Base-by-base conservation (phyloP, 2,888 invertebrate species). In the Odontomyia ornata region DNA sequence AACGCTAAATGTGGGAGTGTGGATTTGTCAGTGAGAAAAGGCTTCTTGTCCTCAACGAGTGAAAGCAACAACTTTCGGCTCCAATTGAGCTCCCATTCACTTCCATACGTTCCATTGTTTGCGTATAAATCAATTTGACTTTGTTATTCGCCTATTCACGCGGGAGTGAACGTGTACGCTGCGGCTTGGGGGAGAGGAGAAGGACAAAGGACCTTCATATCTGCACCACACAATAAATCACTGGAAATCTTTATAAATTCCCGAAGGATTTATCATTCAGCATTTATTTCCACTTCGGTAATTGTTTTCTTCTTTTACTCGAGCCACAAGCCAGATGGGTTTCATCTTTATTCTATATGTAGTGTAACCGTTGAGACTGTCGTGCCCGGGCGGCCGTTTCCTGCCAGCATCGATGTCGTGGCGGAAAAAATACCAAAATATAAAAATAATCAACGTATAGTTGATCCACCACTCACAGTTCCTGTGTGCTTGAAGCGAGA, bases 361-460 rank as follows among this genome's bases (percentile, higher is more conserved):
- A 23, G 52, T 21, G 60, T 25, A 52, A 52, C 18, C 36, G 36
- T 36, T 36, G 36, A 36, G 36, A 36, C 36, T n/a, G n/a, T n/a
- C n/a, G 36, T 5, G 36, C 36, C 36, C 13, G 5, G 43, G 43
- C 18, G 56, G 60, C 60, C 2, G 25, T 60, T 60, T 60, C 36
- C 36, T 36, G 36, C 36, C 36, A 36, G 36, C 36, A 36, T 9
- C 9, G 36, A 36, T 36, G 36, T 18, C n/a, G 56, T 25, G 60
- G 60, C 25, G 82, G 0, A 83, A 83, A 71, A 56, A 77, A 13
- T 75, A 79, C 77, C 80, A 79, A 25, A 73, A 78, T 65, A 64
- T 72, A 23, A 28, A 36, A 56, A 75, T 78, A 21, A 79, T 60
- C 60, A 23, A 23, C 25, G 4, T 9, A 21, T 25, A 18, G 60